Percentiles rank a stretch among this genome's conserved stretches.
These are phyloP conservation scores for Callyntrura sp. DNA, from an alignment of 2,888 invertebrate species.

Conservation along the genomic window DNA sequence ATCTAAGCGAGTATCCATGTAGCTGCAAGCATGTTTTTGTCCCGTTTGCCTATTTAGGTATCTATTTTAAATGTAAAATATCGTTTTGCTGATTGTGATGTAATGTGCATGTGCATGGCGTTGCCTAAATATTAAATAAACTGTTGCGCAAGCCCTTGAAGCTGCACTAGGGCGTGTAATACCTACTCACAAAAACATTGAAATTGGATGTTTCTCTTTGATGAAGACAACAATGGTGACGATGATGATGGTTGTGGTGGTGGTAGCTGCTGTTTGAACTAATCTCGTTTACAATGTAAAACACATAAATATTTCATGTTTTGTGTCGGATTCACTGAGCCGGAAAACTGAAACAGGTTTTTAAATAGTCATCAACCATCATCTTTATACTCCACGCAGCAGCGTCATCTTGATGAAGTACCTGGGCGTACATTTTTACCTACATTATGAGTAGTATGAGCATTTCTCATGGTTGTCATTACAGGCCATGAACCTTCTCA, in stretches of 20 bases:
- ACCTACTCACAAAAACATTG: constrained; percentile 39
- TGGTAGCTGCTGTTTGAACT: constrained; percentile 37
- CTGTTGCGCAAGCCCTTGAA: not conserved
- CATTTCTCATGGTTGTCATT: constrained; percentile 74
- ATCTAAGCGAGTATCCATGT: not conserved
- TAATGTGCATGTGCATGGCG: not conserved
- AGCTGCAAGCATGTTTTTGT: not conserved
- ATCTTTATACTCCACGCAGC: constrained; percentile 21
- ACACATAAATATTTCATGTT: constrained; percentile 62
- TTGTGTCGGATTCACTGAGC: constrained; percentile 68
- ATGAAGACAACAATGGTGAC: not conserved
- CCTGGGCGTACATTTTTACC: constrained; percentile 30
- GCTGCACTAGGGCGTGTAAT: not conserved
- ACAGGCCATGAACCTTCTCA: constrained; percentile 69
- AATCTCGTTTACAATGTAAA: constrained; percentile 71
- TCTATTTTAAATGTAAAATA: not conserved
- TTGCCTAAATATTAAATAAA: constrained; percentile 11
- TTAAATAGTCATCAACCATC: constrained; percentile 63
- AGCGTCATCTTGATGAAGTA: constrained; percentile 52
- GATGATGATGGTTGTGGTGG: not conserved
- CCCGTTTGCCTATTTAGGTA: not conserved
- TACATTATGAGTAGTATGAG: not conserved
- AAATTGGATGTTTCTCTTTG: constrained; percentile 42
- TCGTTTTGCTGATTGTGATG: not conserved
- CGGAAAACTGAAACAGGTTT: constrained; percentile 74